Percentiles rank a stretch among this genome's conserved stretches.
phyloP scores from a whole-genome alignment of 2,888 invertebrate genomes.

The Sesia apiformis region DNA sequence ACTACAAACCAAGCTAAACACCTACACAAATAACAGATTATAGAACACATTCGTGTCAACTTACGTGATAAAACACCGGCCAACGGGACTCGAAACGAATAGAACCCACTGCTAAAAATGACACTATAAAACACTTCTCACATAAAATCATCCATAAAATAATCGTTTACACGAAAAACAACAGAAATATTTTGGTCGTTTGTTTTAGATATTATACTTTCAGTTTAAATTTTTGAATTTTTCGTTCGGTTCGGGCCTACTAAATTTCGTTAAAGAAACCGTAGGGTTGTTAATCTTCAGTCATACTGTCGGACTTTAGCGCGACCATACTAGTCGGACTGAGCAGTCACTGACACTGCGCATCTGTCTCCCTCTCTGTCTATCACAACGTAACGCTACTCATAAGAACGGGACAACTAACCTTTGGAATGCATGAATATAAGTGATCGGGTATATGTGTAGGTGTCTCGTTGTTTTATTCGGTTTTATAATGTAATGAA shows the following conservation, averaged over 20 bases:
- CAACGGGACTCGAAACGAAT: slow-evolving; percentile 49
- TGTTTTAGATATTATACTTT: slow-evolving; percentile 8
- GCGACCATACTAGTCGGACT: slow-evolving; percentile 43
- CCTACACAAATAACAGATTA: slow-evolving; percentile 1
- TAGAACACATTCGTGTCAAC: slow-evolving; percentile 23
- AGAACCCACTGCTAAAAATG: slow-evolving; percentile 22
- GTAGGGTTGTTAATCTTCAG: slow-evolving; percentile 10
- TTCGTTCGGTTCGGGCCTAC: slow-evolving; percentile 42
- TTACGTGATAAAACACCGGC: slow-evolving; percentile 49
- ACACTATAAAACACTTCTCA: slow-evolving; percentile 16
- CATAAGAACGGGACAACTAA: slow-evolving; percentile 31
- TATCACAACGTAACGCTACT: slow-evolving; percentile 12
- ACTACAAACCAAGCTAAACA: not conserved
- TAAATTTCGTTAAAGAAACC: slow-evolving; percentile 13
- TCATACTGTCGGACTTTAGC: slow-evolving; percentile 20
- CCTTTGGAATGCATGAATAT: slow-evolving; percentile 52
- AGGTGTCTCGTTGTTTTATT: slow-evolving; percentile 33
- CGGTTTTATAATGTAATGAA: slow-evolving; percentile 23
- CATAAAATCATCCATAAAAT: slow-evolving; percentile 17
- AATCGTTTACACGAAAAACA: slow-evolving; percentile 22
- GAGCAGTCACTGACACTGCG: slow-evolving; percentile 69
- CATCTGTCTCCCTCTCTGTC: slow-evolving; percentile 44
- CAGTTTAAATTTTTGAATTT: slow-evolving; percentile 37
- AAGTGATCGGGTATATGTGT: slow-evolving; percentile 37
- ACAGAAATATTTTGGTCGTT: slow-evolving; percentile 14